Evolutionary conservation across 2,113 vertebrate genomes (phyloP), one percentile per base, ranked within the genome.

Genomic region (Smithornis capensis): DNA sequence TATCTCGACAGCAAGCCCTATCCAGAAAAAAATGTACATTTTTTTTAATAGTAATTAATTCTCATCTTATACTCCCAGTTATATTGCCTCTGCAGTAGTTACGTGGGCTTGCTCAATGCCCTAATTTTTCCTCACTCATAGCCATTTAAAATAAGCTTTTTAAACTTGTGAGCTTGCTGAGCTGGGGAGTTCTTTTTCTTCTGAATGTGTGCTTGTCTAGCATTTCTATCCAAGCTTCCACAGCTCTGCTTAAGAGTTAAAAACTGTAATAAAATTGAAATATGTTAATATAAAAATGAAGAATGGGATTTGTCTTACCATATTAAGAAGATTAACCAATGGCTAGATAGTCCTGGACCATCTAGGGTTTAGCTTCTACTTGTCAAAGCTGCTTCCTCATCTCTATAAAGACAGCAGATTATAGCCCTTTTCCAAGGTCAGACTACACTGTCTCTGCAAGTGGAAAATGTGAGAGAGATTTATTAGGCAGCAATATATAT

Each of bases 251-350:
- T 91, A 97, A 95, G 96, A 97, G 95, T 97, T 98, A 94, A 97
- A 98, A 96, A 97, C 37, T n/a, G 80, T 65, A 94, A 96, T 97
- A 97, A 98, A 97, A 95, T 88, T 98, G 96, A 97, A 98, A 97
- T 96, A 97, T 95, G 89, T 97, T 95, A 97, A 95, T 96, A 89
- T 95, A 95, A 97, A 98, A 97, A 95, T 97, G 97, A 98, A 98
- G 96, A 97, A 97, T 92, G 75, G 88, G 92, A 98, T 98, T 98
- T 98, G 97, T 96, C 95, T 91, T 95, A 96, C 96, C 98, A 97
- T 98, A 97, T 96, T 97, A 97, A 94, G 90, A 97, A 96, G 95
- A 98, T 96, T 96, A 97, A 96, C 78, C 93, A 96, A 95, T 78
- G 86, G 82, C 92, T 92, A 94, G 92, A 96, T 95, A 97, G 77